A percentile compares a stretch with the other conserved stretches of the same genome.
These are phyloP conservation scores for Calycopis cecrops DNA, from an alignment of 1,140 invertebrate species.

Conservation along the genomic window DNA sequence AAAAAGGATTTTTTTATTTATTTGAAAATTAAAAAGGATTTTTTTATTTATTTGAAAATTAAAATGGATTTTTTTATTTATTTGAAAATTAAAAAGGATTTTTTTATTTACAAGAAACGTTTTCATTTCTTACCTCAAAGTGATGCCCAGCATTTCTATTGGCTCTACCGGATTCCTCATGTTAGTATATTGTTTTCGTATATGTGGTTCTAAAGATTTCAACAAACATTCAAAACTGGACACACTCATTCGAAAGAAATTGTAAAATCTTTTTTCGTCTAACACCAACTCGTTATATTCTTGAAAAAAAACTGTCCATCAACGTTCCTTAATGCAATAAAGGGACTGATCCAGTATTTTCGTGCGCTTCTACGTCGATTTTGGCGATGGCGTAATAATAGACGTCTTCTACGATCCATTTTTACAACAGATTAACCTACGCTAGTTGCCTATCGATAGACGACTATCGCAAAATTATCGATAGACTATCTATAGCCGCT, in stretches of 20 bases:
- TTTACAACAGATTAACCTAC: too few relatives aligned
- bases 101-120: too few relatives aligned
- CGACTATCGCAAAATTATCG: too few relatives aligned
- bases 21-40: too few relatives aligned
- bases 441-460: too few relatives aligned
- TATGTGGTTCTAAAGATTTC: conserved; percentile 25
- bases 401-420: conserved; percentile 27
- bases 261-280: conserved; percentile 30
- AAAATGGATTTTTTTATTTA: too few relatives aligned
- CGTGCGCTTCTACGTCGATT: conserved; percentile 28
- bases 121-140: conserved; percentile 36
- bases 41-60: too few relatives aligned
- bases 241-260: conserved; percentile 26
- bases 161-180: conserved; percentile 34
- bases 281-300: conserved; percentile 27
- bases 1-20: too few relatives aligned
- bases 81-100: too few relatives aligned
- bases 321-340: conserved; percentile 26
- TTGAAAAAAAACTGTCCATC: conserved; percentile 19
- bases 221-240: conserved; percentile 10
- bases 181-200: conserved; percentile 32
- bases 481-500: too few relatives aligned
- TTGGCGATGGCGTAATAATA: conserved; percentile 28
- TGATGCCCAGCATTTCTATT: conserved; percentile 32
- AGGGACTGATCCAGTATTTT: conserved; percentile 25